A percentile compares a stretch with the other conserved stretches of the same genome.
phyloP scores from a whole-genome alignment of 2,113 vertebrate genomes.

The Ornithorhynchus anatinus region DNA sequence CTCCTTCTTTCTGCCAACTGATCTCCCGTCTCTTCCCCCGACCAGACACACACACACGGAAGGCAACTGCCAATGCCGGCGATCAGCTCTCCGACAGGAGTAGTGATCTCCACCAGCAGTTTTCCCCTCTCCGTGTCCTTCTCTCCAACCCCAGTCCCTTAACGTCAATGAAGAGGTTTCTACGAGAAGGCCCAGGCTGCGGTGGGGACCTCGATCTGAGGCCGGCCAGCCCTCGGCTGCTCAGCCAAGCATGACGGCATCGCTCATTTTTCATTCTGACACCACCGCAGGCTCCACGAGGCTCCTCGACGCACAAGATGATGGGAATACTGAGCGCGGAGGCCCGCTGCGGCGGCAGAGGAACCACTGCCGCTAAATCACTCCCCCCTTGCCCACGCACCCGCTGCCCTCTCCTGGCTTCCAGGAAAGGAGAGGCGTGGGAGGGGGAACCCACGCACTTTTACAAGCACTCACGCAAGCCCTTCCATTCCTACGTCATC shows the following conservation, averaged over 20 bases:
- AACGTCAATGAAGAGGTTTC: neutral
- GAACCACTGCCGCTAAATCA: conserved; percentile 4
- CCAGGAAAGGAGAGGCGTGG: too few species aligned
- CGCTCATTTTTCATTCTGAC: conserved; percentile 72
- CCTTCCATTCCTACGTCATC: conserved; percentile 21
- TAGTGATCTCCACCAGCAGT: too few species aligned
- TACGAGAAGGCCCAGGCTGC: neutral
- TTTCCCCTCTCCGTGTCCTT: accelerated
- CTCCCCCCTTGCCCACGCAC: neutral
- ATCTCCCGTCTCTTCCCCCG: too few species aligned
- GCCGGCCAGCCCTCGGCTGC: conserved; percentile 32
- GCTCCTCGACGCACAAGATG: conserved; percentile 64
- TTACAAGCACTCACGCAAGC: conserved; percentile 29
- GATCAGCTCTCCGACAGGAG: too few species aligned
- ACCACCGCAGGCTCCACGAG: conserved; percentile 61
- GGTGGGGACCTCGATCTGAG: neutral
- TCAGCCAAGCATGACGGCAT: conserved; percentile 37
- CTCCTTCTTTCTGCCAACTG: too few species aligned
- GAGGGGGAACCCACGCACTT: neutral
- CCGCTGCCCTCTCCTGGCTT: too few species aligned
- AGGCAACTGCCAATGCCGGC: too few species aligned
- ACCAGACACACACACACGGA: too few species aligned
- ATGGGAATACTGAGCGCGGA: conserved; percentile 63
- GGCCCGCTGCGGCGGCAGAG: conserved; percentile 48
- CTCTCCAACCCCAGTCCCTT: neutral